Base-by-base conservation (phyloP, 2,113 vertebrate species). In the Bubalus kerabau region DNA sequence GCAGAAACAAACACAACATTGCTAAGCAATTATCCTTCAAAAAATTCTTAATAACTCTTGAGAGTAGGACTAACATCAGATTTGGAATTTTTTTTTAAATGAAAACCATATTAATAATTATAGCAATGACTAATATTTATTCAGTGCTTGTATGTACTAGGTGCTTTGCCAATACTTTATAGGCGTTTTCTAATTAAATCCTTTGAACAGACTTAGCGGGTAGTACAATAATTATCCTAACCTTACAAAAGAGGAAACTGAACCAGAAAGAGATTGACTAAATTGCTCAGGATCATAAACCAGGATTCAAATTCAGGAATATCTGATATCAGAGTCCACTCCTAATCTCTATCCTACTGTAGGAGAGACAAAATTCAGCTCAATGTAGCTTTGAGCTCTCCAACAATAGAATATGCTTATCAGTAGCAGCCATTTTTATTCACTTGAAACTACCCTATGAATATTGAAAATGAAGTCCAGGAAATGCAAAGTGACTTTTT, bases 121-220 rank as follows among this genome's bases (percentile, higher is more conserved):
- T 6, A 81, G 7, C 7, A 26, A 83, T 64, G 50, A n/a, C 19
- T 92, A 67, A 50, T 64, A 96, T 90, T 84, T 95, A 74, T 12
- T 36, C 50, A 40, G 71, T 10, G 2, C 19, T 64, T 71, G 4
- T 90, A n/a, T 36, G 7, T 43, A 67, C 19, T 46, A 52, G 76
- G 86, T 57, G 87, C 19, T 24, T 82, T 59, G 28, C 48, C 76
- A 82, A 62, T 85, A 40, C 13, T 88, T 85, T 78, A 83, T n/a
- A 32, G 2, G 30, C 13, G 11, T 62, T 83, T 89, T 52, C 32
- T 92, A 94, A 92, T 81, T 92, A 80, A 84, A 93, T 95, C 32
- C n/a, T 60, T 76, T 84, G 36, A 82, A 43, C n/a, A 59, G 14
- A 7, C 9, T 57, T 62, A n/a, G 32, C 9, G 17, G 6, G 26